Evolutionary conservation across 2,888 invertebrate species (phyloP).

Genomic region (Stenotaenia linearis): DNA sequence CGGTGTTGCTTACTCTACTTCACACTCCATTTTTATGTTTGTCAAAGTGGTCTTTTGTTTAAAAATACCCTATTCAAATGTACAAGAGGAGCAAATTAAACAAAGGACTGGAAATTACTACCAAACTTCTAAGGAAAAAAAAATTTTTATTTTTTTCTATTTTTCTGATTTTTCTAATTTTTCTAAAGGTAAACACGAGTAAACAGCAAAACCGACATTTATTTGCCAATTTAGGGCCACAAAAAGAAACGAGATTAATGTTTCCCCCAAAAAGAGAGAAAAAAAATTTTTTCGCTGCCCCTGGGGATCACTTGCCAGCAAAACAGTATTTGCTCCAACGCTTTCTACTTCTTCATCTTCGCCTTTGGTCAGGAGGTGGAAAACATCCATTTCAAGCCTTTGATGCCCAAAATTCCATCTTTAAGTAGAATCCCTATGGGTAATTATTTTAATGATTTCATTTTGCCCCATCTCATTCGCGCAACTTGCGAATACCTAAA

Average conservation of each 20-base stretch:
- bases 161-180: not conserved
- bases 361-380: not conserved
- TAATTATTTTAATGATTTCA: conserved; percentile 26
- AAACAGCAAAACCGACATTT: not conserved
- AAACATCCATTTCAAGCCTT: conserved; percentile 8
- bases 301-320: not conserved
- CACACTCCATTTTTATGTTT: conserved; percentile 6
- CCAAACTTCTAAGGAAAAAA: not conserved
- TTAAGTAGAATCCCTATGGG: conserved; percentile 12
- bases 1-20: conserved; percentile 10
- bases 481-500: conserved; percentile 16
- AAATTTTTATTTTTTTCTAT: not conserved
- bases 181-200: not conserved
- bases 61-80: not conserved
- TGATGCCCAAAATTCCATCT: conserved; percentile 4
- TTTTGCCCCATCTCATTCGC: conserved; percentile 1
- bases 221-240: not conserved
- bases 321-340: conserved; percentile 10
- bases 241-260: conserved; percentile 7
- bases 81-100: not conserved
- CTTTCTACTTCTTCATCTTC: not conserved
- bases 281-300: not conserved
- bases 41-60: conserved; percentile 17
- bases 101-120: not conserved
- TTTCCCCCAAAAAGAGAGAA: not conserved